Conservation (phyloP, 2,113 vertebrate genomes). For the Gambusia affinis region DNA sequence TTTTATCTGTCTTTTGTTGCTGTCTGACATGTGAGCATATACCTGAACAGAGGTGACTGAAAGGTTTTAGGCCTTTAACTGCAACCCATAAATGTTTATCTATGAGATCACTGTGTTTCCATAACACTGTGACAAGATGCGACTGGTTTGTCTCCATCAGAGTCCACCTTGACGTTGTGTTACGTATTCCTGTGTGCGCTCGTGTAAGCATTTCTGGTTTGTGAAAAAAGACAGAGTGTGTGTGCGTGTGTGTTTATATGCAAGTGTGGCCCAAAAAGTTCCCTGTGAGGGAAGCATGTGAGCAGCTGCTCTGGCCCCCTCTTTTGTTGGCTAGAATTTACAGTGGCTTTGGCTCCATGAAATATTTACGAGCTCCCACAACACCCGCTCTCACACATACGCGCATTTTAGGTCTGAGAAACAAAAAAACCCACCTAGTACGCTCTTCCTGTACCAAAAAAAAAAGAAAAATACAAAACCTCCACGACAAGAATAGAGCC, state of each 20-base stretch:
- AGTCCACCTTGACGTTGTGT: slow-evolving; percentile 30
- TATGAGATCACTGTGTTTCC: slow-evolving; percentile 45
- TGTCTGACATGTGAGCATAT: slow-evolving; percentile 26
- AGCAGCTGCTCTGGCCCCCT: slow-evolving; percentile 72
- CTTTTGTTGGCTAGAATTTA: slow-evolving; percentile 81
- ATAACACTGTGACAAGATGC: slow-evolving; percentile 55
- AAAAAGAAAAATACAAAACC: slow-evolving; percentile 39
- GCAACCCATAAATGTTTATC: slow-evolving; percentile 55
- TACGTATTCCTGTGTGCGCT: slow-evolving; percentile 16
- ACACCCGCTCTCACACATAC: slow-evolving; percentile 70
- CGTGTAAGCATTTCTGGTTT: slow-evolving; percentile 41
- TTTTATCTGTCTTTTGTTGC: slow-evolving; percentile 11
- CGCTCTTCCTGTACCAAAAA: slow-evolving; percentile 55
- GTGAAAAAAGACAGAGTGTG: slow-evolving; percentile 34
- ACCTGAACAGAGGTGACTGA: slow-evolving; percentile 49
- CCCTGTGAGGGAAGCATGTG: slow-evolving; percentile 51
- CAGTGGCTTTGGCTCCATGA: slow-evolving; percentile 78
- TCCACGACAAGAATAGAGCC: slow-evolving; percentile 46
- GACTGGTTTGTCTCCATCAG: slow-evolving; percentile 53
- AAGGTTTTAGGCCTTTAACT: slow-evolving; percentile 33
- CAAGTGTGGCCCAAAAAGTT: slow-evolving; percentile 39
- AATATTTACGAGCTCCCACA: slow-evolving; percentile 82
- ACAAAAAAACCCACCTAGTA: slow-evolving; percentile 51
- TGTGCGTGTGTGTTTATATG: slow-evolving; percentile 6
- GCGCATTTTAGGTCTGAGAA: slow-evolving; percentile 52